A percentile compares a stretch with the other conserved stretches of the same genome.
Conservation (phyloP, 2,797 vertebrate species). For the Schizopygopsis pylzovi region DNA sequence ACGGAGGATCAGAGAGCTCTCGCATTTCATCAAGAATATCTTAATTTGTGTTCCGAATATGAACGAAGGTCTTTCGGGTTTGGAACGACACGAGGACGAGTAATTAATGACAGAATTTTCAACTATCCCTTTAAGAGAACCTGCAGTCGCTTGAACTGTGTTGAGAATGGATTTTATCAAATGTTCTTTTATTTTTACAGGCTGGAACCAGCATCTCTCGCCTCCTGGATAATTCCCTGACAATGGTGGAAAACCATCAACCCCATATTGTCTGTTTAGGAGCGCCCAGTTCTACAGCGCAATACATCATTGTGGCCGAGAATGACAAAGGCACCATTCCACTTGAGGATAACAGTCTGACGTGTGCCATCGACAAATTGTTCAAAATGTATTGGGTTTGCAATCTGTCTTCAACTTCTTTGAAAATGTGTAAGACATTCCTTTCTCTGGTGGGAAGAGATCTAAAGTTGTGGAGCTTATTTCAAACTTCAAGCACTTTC, state of each 20-base stretch:
- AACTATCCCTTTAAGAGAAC: not conserved
- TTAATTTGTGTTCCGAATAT: too few relatives aligned
- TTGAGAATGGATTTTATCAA: not conserved
- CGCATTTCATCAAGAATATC: too few relatives aligned
- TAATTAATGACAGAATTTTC: not conserved
- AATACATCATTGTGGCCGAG: not conserved
- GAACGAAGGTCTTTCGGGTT: too few relatives aligned
- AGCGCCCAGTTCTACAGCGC: not conserved
- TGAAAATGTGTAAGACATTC: not conserved
- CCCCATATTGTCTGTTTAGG: not conserved
- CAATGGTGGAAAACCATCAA: not conserved
- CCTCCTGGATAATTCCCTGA: not conserved
- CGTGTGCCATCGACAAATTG: not conserved
- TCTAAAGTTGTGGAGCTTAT: not conserved
- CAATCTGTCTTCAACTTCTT: not conserved
- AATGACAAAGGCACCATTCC: not conserved
- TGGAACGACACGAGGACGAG: not conserved
- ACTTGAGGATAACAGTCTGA: not conserved
- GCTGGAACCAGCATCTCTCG: not conserved
- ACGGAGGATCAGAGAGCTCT: too few relatives aligned
- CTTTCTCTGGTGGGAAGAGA: not conserved
- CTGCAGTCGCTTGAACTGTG: not conserved
- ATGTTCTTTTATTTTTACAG: not conserved
- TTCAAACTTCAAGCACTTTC: slow-evolving; percentile 2
- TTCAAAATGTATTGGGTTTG: not conserved